phyloP scores from a whole-genome alignment of 2,113 vertebrate genomes.

The Sula dactylatra region DNA sequence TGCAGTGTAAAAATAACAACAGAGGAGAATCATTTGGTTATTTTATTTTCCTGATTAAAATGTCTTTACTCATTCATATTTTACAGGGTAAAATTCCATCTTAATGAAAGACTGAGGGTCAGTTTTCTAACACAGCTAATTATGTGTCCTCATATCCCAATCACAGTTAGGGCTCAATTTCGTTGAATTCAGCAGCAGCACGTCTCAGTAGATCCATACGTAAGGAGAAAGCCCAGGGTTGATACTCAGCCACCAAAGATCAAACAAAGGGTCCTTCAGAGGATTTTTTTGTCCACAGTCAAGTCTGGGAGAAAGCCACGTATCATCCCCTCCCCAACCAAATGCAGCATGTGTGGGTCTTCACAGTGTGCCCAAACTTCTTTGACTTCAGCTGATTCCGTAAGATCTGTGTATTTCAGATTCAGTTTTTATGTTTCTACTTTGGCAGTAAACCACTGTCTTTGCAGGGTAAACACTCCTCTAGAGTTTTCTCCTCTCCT shows the following conservation, averaged over 20 bases:
- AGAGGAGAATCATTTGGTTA: slow-evolving; percentile 74
- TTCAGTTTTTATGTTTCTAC: neutral
- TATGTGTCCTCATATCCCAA: slow-evolving; percentile 37
- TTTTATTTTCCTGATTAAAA: slow-evolving; percentile 77
- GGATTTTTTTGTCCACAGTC: neutral
- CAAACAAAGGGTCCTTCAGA: neutral
- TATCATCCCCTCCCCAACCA: neutral
- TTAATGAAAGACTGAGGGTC: slow-evolving; percentile 72
- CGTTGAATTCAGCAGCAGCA: neutral
- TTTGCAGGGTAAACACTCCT: neutral
- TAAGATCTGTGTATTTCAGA: neutral
- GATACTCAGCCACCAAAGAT: neutral
- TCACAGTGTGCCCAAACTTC: neutral
- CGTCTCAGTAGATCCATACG: neutral
- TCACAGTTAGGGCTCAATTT: slow-evolving; percentile 42
- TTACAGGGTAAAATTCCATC: slow-evolving; percentile 58
- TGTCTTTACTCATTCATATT: slow-evolving; percentile 70
- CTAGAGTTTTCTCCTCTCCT: neutral
- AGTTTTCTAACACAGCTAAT: slow-evolving; percentile 62
- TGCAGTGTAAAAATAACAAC: slow-evolving; percentile 75
- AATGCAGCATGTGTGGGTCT: neutral
- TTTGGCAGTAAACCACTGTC: neutral
- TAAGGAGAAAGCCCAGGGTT: slow-evolving; percentile 10
- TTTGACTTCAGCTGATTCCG: neutral
- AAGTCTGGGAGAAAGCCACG: neutral